phyloP scores from a whole-genome alignment of 64 coral and sea anemone species.

The Exaiptasia diaphana region DNA sequence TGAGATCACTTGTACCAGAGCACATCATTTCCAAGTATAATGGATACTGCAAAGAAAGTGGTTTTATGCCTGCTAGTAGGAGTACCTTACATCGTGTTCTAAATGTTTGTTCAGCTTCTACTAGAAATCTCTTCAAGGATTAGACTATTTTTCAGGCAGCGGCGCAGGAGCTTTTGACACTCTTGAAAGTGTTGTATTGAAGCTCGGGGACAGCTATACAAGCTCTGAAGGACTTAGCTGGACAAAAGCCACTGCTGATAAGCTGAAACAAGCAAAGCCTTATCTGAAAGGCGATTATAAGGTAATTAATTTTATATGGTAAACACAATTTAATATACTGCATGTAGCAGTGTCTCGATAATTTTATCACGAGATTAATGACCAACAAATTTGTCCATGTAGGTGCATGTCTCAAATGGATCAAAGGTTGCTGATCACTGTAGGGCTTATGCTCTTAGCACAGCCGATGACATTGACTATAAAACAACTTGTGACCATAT shows the following conservation, averaged over 20 bases:
- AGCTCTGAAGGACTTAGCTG: background rate
- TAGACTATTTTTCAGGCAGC: background rate
- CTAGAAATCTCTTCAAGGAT: background rate
- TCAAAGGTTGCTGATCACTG: slow-evolving; percentile 25
- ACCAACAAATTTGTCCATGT: background rate
- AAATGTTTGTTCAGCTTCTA: background rate
- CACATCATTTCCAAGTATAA: slow-evolving; percentile 19
- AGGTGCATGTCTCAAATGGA: background rate
- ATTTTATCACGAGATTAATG: background rate
- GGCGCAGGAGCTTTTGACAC: slow-evolving; percentile 10
- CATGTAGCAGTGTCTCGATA: background rate
- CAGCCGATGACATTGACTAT: background rate
- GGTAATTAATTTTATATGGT: background rate
- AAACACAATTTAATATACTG: background rate
- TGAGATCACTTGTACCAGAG: slow-evolving; percentile 39
- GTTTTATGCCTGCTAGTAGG: background rate
- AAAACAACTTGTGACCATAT: background rate
- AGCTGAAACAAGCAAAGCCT: slow-evolving; percentile 19
- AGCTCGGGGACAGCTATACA: background rate
- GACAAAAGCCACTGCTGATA: background rate
- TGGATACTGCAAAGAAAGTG: background rate
- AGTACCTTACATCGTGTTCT: background rate
- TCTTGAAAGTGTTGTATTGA: background rate
- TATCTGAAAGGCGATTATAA: slow-evolving; percentile 27
- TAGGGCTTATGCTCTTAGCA: slow-evolving; percentile 3